Percentiles rank a stretch among this genome's conserved stretches.
Evolutionary conservation across 1,140 invertebrate genomes (phyloP).

Genomic region (Coelopa frigida): DNA sequence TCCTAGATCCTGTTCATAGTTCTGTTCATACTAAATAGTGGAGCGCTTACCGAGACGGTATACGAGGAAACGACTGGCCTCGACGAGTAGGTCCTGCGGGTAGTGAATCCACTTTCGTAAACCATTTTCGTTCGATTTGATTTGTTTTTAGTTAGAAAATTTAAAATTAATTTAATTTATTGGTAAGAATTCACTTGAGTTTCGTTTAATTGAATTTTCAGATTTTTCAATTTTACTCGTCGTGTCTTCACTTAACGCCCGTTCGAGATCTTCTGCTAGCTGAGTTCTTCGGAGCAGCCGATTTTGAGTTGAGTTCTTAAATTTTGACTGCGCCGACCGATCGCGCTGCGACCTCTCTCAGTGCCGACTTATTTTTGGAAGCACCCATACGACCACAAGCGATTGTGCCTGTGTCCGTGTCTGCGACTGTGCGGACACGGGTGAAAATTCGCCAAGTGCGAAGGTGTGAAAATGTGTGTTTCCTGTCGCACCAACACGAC

Average conservation of each 20-base stretch:
- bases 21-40: too few species aligned
- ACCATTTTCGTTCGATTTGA: conserved; percentile 59
- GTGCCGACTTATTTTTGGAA: conserved; percentile 44
- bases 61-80: conserved; percentile 65
- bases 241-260: conserved; percentile 43
- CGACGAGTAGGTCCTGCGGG: conserved; percentile 66
- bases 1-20: too few species aligned
- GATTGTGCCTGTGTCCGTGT: background rate
- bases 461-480: too few species aligned
- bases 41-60: conserved; percentile 66
- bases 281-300: conserved; percentile 21
- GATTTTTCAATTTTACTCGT: conserved; percentile 22
- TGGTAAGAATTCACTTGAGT: conserved; percentile 19
- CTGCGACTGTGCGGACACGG: too few species aligned
- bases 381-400: conserved; percentile 23
- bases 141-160: conserved; percentile 16
- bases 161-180: conserved; percentile 16
- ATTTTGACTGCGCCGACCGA: conserved; percentile 18
- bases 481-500: too few species aligned
- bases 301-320: conserved; percentile 34
- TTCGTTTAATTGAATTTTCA: conserved; percentile 15
- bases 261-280: conserved; percentile 42
- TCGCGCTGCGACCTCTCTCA: conserved; percentile 20
- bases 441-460: too few species aligned
- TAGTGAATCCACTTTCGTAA: conserved; percentile 84